Conservation (phyloP, 2,113 vertebrate genomes). For the Cyprinodon tularosa region DNA sequence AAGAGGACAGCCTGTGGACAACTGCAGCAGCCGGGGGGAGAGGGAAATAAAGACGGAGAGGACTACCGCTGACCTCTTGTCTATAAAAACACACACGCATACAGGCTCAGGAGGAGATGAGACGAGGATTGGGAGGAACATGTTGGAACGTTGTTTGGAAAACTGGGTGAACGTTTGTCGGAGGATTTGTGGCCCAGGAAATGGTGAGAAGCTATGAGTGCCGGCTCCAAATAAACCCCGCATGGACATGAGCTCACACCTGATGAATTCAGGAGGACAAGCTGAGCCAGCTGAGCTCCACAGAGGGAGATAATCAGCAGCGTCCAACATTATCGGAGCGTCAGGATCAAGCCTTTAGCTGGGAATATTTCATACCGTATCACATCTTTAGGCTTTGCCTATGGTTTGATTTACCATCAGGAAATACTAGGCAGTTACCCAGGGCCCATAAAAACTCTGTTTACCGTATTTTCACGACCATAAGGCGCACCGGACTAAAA, state of each 20-base stretch:
- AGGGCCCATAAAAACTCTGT: too few species aligned
- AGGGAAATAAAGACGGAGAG: conserved; percentile 43
- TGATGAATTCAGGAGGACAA: conserved; percentile 80
- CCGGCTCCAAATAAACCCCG: conserved; percentile 63
- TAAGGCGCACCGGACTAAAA: too few species aligned
- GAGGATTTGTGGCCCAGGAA: conserved; percentile 51
- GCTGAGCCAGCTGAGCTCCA: conserved; percentile 79
- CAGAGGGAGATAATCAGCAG: conserved; percentile 10
- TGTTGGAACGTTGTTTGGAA: conserved; percentile 74
- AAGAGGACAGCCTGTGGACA: conserved; percentile 50
- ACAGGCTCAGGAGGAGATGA: conserved; percentile 52
- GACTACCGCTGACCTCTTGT: conserved; percentile 73
- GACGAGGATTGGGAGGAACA: conserved; percentile 23
- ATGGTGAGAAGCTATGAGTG: conserved; percentile 9
- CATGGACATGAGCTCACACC: conserved; percentile 80
- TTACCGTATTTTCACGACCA: too few species aligned
- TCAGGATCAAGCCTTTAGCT: neutral
- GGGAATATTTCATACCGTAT: too few species aligned
- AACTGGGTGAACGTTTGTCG: conserved; percentile 67
- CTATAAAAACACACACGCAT: conserved; percentile 61
- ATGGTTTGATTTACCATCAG: too few species aligned
- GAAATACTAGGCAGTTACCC: too few species aligned
- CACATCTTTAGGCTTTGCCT: too few species aligned
- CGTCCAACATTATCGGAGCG: conserved; percentile 1
- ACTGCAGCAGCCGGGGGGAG: conserved; percentile 36